These are phyloP conservation scores for Eueremaeus valkanovi DNA, from an alignment of 2,888 invertebrate genomes.

Conservation along the genomic window DNA sequence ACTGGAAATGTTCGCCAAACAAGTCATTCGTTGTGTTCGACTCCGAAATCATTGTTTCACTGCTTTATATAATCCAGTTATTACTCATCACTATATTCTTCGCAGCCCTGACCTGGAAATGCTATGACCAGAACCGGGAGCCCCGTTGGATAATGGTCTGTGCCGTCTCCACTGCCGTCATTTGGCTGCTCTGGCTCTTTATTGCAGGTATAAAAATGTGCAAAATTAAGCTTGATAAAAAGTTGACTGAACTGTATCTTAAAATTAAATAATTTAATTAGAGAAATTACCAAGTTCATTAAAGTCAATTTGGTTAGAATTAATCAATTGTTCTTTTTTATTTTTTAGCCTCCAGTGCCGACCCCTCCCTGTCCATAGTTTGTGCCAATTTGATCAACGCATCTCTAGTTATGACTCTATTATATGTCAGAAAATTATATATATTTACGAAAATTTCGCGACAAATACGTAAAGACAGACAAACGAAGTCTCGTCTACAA, in stretches of 20 bases:
- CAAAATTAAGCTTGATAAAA: neutral
- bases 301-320: too few relatives aligned
- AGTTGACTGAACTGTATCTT: too few relatives aligned
- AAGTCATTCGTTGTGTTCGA: conserved; percentile 50
- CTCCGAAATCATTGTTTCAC: conserved; percentile 53
- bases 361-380: conserved; percentile 52
- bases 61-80: conserved; percentile 54
- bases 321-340: conserved; percentile 48
- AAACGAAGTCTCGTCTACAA: conserved; percentile 44
- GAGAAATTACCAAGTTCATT: too few relatives aligned
- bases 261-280: too few relatives aligned
- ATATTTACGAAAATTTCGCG: conserved; percentile 46
- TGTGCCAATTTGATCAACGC: conserved; percentile 54
- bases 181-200: conserved; percentile 54
- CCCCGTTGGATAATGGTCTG: conserved; percentile 54
- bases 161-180: conserved; percentile 50
- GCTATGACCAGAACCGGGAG: conserved; percentile 53
- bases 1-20: conserved; percentile 51
- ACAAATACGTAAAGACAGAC: conserved; percentile 43
- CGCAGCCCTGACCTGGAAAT: conserved; percentile 51
- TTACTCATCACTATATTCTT: conserved; percentile 53
- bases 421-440: conserved; percentile 53
- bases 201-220: neutral
- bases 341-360: conserved; percentile 48
- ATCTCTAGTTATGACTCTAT: conserved; percentile 52